Conservation (phyloP, 2,797 vertebrate species). For the Enteromius anoplus region DNA sequence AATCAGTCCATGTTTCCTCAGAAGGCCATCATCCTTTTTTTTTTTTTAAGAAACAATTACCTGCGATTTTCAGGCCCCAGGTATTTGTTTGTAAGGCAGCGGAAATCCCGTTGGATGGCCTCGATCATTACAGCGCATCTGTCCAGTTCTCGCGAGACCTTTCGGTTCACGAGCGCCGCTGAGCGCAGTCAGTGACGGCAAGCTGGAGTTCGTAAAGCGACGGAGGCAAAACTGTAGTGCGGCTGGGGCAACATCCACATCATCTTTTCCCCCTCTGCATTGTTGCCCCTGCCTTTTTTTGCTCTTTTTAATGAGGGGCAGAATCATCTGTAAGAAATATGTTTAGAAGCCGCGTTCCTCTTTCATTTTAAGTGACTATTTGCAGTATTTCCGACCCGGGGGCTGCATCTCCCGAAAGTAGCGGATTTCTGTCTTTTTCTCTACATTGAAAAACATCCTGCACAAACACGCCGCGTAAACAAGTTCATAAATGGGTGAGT, state of each 20-base stretch:
- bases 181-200: slow-evolving; percentile 39
- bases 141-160: slow-evolving; percentile 50
- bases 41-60: background rate
- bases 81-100: background rate
- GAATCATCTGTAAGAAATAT: background rate
- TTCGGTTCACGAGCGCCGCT: slow-evolving; percentile 19
- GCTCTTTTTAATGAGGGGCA: slow-evolving; percentile 9
- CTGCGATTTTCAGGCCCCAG: background rate
- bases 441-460: slow-evolving; percentile 27
- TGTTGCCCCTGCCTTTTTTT: slow-evolving; percentile 25
- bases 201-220: slow-evolving; percentile 39
- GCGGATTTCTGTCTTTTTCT: slow-evolving; percentile 36
- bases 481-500: slow-evolving; percentile 65
- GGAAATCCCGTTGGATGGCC: slow-evolving; percentile 20
- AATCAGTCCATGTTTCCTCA: background rate
- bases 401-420: slow-evolving; percentile 34
- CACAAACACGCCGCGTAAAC: slow-evolving; percentile 48
- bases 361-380: slow-evolving; percentile 41
- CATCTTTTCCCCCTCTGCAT: background rate
- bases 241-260: slow-evolving; percentile 52
- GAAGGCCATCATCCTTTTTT: background rate
- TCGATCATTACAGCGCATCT: slow-evolving; percentile 1
- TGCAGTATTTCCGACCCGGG: slow-evolving; percentile 32
- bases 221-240: slow-evolving; percentile 43
- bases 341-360: slow-evolving; percentile 24